phyloP scores from a whole-genome alignment of 2,797 vertebrate genomes.

The Natrix natrix region DNA sequence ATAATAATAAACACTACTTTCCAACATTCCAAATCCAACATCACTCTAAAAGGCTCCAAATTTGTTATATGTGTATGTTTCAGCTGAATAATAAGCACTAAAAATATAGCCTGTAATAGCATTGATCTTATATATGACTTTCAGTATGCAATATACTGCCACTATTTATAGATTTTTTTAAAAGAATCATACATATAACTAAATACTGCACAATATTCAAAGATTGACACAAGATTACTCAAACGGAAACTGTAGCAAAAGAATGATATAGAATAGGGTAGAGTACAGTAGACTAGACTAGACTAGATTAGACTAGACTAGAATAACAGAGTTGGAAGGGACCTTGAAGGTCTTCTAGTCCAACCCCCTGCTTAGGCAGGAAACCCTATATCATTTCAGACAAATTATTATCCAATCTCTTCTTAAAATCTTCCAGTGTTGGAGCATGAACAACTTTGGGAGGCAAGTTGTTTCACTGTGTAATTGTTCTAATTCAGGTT shows the following conservation, averaged over 20 bases:
- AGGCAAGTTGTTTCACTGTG: too few relatives aligned
- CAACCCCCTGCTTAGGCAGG: too few relatives aligned
- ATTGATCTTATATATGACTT: not conserved
- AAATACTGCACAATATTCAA: not conserved
- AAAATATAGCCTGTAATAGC: not conserved
- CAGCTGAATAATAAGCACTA: not conserved
- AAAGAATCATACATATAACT: not conserved
- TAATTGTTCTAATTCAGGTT: too few relatives aligned
- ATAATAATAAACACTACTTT: not conserved
- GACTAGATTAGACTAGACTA: too few relatives aligned
- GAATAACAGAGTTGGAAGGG: too few relatives aligned
- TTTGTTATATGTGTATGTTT: too few relatives aligned
- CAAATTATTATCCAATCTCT: too few relatives aligned
- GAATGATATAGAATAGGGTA: not conserved
- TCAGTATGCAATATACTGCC: not conserved
- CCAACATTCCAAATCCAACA: not conserved
- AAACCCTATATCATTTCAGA: too few relatives aligned
- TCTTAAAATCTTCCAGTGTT: too few relatives aligned
- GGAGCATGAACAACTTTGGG: too few relatives aligned
- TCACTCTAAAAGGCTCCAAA: not conserved
- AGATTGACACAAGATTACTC: not conserved
- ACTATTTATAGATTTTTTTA: not conserved
- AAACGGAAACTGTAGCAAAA: not conserved
- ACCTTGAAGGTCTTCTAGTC: too few relatives aligned
- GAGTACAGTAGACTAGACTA: too few relatives aligned